Evolutionary conservation across 2,888 invertebrate species (phyloP), one percentile per base, ranked within the genome.

Genomic region (Atrina japonica): DNA sequence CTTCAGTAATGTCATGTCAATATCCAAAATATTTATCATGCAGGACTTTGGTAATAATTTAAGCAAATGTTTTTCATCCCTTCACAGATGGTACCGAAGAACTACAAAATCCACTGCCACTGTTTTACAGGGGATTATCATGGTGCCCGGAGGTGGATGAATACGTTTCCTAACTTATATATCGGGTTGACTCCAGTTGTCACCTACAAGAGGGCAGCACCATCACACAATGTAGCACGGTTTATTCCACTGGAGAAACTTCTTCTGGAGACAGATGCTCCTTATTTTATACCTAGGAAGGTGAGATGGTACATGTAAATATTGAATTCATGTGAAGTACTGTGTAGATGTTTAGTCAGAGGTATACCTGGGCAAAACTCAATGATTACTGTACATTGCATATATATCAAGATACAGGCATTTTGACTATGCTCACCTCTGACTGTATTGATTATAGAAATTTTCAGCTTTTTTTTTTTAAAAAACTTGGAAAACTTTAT

Each of bases 191-290:
- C 91, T 0, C 87, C 90, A 30, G 78, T 91, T 14, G 85, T 92
- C 3, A 90, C 90, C 5, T 88, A 82, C 73, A 58, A 63, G 18
- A 67, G 80, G 7, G 89, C 88, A 0, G 77, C 66, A 18, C 81
- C 78, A 1, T 82, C 86, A 3, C 82, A 83, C 40, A 87, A 90
- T 25, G 89, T 91, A 14, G 90, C 90, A 5, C 63, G 78, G 18
- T 75, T 83, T 0, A 85, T 92, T 23, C 91, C 91, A 3, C 82
- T 92, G 2, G 80, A 90, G 55, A 77, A 89, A 56, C 85, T 92
- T 2, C 85, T 92, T 9, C 81, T 92, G 2, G 92, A 92, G 82
- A 92, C 92, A 0, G 92, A 92, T 83, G 88, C 92, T 0, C 92
- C 92, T 2, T 92, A 91, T 76, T 92, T 92, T 82, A 69, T 91